phyloP scores from a whole-genome alignment of 1,140 invertebrate species.

The Trachelipus rathkii region DNA sequence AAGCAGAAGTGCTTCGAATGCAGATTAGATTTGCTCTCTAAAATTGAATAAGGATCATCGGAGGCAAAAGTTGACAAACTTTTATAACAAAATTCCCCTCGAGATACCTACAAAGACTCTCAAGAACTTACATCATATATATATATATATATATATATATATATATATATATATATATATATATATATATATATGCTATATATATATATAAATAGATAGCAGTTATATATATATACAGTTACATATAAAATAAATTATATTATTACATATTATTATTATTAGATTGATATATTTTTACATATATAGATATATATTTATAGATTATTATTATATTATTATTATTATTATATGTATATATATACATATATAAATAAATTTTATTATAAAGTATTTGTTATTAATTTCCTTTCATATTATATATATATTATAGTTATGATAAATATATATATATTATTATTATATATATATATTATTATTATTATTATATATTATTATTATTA shows the following conservation, averaged over 20 bases:
- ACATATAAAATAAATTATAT: too few relatives aligned
- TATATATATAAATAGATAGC: neutral
- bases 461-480: too few relatives aligned
- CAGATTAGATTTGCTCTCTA: neutral
- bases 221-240: neutral
- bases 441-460: too few relatives aligned
- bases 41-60: conserved; percentile 9
- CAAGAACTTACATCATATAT: neutral
- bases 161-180: conserved; percentile 15
- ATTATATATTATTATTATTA: too few relatives aligned
- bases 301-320: too few relatives aligned
- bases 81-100: neutral
- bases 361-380: neutral
- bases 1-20: conserved; percentile 1
- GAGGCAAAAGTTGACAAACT: conserved; percentile 9
- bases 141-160: conserved; percentile 13
- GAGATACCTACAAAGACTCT: neutral
- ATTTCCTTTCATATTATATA: too few relatives aligned
- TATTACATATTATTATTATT: too few relatives aligned
- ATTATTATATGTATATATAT: too few relatives aligned
- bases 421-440: too few relatives aligned
- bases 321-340: too few relatives aligned
- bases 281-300: too few relatives aligned
- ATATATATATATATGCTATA: neutral
- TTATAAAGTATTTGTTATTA: too few relatives aligned